These are phyloP conservation scores for Crepidodera aurea DNA, from an alignment of 2,888 invertebrate genomes.

Conservation along the genomic window DNA sequence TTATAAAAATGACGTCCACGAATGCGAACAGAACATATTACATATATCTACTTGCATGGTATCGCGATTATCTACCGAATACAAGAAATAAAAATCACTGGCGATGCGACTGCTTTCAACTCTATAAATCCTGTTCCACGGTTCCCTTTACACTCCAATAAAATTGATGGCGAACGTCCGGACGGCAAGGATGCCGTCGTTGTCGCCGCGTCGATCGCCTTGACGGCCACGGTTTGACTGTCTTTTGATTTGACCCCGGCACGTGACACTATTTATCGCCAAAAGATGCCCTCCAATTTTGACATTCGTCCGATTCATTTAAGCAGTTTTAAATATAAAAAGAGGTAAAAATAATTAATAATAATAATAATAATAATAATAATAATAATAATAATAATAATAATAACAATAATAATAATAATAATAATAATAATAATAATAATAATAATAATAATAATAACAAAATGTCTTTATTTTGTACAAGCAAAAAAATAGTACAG, in stretches of 20 bases:
- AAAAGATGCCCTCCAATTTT: too few relatives aligned
- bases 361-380: too few relatives aligned
- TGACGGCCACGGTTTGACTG: not conserved
- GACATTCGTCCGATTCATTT: too few relatives aligned
- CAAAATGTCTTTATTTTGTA: too few relatives aligned
- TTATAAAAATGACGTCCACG: not conserved
- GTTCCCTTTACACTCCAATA: constrained; percentile 24
- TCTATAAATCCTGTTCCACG: constrained; percentile 17
- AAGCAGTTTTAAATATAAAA: too few relatives aligned
- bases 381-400: too few relatives aligned
- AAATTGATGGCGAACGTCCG: constrained; percentile 28
- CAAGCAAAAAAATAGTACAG: too few relatives aligned
- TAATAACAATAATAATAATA: too few relatives aligned
- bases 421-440: too few relatives aligned
- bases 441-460: too few relatives aligned
- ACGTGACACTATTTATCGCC: not conserved
- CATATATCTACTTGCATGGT: not conserved
- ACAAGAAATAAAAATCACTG: constrained; percentile 16
- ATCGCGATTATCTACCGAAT: constrained; percentile 11
- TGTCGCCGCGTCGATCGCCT: not conserved
- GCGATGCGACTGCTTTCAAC: not conserved
- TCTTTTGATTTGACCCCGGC: not conserved
- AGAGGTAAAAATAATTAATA: too few relatives aligned
- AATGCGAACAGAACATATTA: not conserved
- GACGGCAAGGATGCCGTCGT: constrained; percentile 12